Base-by-base conservation (phyloP, 64 coral and sea anemone species). In the Stichodactyla mertensii region DNA sequence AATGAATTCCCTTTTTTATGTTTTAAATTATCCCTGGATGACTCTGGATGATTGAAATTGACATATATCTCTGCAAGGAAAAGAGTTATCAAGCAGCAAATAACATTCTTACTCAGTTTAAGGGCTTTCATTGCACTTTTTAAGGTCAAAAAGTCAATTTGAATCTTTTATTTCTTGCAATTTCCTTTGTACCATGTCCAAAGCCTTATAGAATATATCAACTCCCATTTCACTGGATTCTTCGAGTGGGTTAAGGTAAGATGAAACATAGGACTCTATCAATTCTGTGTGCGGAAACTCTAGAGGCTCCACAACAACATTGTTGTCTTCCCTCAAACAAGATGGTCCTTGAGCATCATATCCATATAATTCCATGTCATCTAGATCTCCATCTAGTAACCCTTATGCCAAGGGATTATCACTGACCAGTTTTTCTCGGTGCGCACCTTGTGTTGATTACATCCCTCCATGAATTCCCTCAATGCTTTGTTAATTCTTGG, bases 201-300 rank as follows among this genome's bases (percentile, higher is more conserved):
- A 57, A 88, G 77, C 87, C 61, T 88, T 57, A 60, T 51, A 52
- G 62, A 80, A 88, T 59, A 88, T 36, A 81, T 88, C 52, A 15
- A 88, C 57, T 88, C 87, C 87, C 87, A 88, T 88, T 79, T 88
- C 52, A 88, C 77, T 88, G 16, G 56, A 88, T 80, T 55, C 58
- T 78, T 78, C 78, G 15, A 88, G 61, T 36, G 87, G 77, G 61
- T 88, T 59, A 59, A 88, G 55, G 77, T 45, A 14, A 87, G 86
- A 87, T 59, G 66, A 54, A 51, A 51, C 70, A 22, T 52, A 87
- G 64, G 86, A 53, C 10, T 87, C 86, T 87, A 87, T 87, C 70
- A 69, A 59, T 16, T 59, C 62, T 87, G 64, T 87, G 54, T 87
- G 52, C 27, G 69, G 51, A 74, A 69, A 22, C 52, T 59, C 64